Conservation (phyloP, 2,113 vertebrate genomes). For the Psittacara wagleri region DNA sequence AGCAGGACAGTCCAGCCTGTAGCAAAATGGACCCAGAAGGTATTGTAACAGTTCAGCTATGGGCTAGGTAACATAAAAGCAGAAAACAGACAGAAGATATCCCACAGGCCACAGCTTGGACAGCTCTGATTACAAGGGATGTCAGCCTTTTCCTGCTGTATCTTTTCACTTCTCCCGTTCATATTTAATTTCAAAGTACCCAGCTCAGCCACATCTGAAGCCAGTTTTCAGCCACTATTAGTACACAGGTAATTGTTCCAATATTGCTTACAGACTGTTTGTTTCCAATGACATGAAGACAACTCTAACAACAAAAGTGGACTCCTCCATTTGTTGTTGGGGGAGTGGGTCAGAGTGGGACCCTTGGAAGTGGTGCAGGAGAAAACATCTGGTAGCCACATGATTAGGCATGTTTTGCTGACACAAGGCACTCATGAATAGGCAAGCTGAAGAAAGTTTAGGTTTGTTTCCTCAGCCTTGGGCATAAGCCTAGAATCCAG, state of each 20-base stretch:
- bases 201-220: background rate
- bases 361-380: slow-evolving; percentile 9
- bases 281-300: background rate
- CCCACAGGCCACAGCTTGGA: background rate
- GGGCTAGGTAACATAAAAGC: background rate
- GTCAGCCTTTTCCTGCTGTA: background rate
- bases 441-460: slow-evolving; percentile 43
- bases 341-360: background rate
- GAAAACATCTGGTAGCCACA: background rate
- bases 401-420: slow-evolving; percentile 37
- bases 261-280: background rate
- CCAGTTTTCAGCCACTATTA: background rate
- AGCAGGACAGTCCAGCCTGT: background rate
- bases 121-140: background rate
- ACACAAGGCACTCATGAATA: slow-evolving; percentile 21
- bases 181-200: background rate
- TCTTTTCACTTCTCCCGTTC: background rate
- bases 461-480: slow-evolving; percentile 56
- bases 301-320: background rate
- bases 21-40: background rate
- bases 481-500: slow-evolving; percentile 35
- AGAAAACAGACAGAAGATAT: background rate
- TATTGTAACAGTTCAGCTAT: background rate
- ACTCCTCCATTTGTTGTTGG: background rate
- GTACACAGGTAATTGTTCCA: background rate